Evolutionary conservation across 2,888 invertebrate species (phyloP), one percentile per base, ranked within the genome.

Genomic region (Sisyra terminalis): DNA sequence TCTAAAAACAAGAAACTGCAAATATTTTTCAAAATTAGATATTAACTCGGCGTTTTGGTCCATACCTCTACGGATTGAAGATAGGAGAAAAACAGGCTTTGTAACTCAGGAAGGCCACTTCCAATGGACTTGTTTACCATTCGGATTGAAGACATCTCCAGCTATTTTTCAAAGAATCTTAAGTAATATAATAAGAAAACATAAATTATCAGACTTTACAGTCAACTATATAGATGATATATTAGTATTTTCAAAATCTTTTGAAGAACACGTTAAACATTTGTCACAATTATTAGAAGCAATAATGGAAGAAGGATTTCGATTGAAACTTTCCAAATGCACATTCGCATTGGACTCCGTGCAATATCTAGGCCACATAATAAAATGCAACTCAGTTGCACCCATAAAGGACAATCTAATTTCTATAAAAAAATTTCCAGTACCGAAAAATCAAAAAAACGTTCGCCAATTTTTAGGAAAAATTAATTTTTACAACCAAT

Each of bases 221-320:
- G 47, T 44, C 5, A 50, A 47, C 30, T 51, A 48, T 34, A 51
- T 51, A 15, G 50, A 51, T 40, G 50, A 50, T 32, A 47, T 50
- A 14, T 39, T 51, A 8, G 42, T 52, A 29, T 48, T 50, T 45
- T 49, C 51, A 30, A 35, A 46, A 42, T 45, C 39, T 14, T 51
- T 49, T 46, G 37, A 48, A 29, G 40, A 50, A 16, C 49, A 51
- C 35, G 13, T 51, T 16, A 7, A 35, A 18, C 47, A 51, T 47
- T 3, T 43, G 14, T 9, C 8, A 11, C 3, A 37, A 43, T 10
- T 43, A 16, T 29, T 43, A 36, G 17, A 45, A 31, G 48, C 47
- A 13, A 38, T 45, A 24, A n/a, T 34, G 17, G 29, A 18, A 29
- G 42, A 46, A 43, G 48, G 45, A 10, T 46, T 48, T 17, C 31